Evolutionary conservation across 2,113 vertebrate genomes (phyloP).

Genomic region (Irena cyanogastra): DNA sequence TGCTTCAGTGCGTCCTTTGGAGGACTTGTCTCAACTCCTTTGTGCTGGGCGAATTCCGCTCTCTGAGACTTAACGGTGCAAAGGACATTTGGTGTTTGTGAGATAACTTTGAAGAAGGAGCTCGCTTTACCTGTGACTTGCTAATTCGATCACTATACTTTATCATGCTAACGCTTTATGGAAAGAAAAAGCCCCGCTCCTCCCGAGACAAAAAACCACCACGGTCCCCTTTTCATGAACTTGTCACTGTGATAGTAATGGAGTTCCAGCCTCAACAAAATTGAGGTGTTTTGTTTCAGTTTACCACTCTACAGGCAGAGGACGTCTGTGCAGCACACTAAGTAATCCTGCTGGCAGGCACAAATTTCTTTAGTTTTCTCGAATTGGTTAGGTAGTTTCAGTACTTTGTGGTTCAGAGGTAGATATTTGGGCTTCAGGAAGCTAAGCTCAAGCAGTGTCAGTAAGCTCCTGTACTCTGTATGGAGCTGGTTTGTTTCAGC

Average conservation of each 20-base stretch:
- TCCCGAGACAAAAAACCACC: background rate
- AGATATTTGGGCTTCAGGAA: background rate
- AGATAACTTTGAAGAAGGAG: background rate
- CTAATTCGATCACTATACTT: rapidly evolving
- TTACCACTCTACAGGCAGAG: background rate
- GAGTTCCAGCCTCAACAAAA: background rate
- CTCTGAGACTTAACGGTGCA: too few species aligned
- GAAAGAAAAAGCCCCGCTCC: background rate
- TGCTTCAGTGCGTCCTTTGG: background rate
- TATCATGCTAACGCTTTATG: background rate
- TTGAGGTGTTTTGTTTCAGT: background rate
- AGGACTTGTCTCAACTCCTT: background rate
- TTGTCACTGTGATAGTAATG: background rate
- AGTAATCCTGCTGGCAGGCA: background rate
- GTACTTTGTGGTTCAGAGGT: background rate
- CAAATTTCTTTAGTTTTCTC: background rate
- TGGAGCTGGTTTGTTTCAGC: background rate
- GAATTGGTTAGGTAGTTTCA: background rate
- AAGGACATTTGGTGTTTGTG: background rate
- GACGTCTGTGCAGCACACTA: background rate
- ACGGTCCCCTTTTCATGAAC: background rate
- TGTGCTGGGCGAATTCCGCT: background rate
- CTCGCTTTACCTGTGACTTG: background rate
- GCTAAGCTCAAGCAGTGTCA: background rate
- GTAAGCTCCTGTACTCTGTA: background rate